Evolutionary conservation across 2,888 invertebrate species (phyloP).

Genomic region (Cerastis rubricosa): DNA sequence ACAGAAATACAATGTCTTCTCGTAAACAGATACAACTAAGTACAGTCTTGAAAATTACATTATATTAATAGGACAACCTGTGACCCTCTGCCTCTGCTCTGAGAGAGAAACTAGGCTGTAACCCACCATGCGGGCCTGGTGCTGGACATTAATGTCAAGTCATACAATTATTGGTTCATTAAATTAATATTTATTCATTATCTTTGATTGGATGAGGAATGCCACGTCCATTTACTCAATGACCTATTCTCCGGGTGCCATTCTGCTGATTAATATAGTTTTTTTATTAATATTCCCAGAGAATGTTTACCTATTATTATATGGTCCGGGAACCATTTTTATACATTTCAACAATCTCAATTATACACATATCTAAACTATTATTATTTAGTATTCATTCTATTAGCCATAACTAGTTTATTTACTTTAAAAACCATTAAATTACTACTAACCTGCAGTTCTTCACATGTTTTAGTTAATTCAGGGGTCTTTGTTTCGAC

Average conservation of each 20-base stretch:
- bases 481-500: slow-evolving; percentile 74
- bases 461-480: slow-evolving; percentile 76
- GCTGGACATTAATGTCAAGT: neutral
- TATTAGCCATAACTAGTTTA: neutral
- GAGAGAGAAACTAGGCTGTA: neutral
- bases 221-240: neutral
- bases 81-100: neutral
- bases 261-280: neutral
- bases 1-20: neutral
- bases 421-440: neutral
- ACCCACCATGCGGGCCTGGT: too few species aligned
- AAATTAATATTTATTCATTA: neutral
- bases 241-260: neutral
- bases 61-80: neutral
- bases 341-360: neutral
- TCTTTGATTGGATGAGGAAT: neutral
- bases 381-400: neutral
- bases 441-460: slow-evolving; percentile 77
- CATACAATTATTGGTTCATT: neutral
- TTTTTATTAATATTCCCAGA: neutral
- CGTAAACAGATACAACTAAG: neutral
- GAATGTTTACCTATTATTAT: neutral
- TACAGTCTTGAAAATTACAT: neutral
- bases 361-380: neutral
- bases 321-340: neutral